A percentile compares a stretch with the other conserved stretches of the same genome.
These are phyloP conservation scores for Euspilapteryx auroguttella DNA, from an alignment of 2,888 invertebrate species.

Conservation along the genomic window DNA sequence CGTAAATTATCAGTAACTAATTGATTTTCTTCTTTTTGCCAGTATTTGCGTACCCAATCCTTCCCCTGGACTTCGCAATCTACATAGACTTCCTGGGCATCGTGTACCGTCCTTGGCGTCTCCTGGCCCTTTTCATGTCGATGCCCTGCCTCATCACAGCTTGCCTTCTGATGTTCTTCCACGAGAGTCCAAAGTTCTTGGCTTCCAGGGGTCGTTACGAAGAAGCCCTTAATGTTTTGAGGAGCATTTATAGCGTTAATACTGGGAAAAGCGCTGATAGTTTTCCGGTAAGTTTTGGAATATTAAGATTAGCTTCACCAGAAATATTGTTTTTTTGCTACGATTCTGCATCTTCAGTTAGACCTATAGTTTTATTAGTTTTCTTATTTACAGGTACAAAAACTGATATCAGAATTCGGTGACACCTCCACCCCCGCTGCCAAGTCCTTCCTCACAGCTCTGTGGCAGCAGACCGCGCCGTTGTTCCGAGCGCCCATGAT, in stretches of 20 bases:
- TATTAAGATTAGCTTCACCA: too few species aligned
- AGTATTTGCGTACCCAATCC: slow-evolving; percentile 70
- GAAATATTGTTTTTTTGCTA: too few species aligned
- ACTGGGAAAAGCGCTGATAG: slow-evolving; percentile 28
- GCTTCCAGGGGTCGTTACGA: slow-evolving; percentile 60
- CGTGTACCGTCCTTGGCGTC: slow-evolving; percentile 73
- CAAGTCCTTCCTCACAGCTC: slow-evolving; percentile 24
- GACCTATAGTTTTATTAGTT: too few species aligned
- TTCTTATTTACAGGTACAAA: slow-evolving; percentile 29
- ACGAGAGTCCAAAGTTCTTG: slow-evolving; percentile 81
- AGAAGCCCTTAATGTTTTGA: slow-evolving; percentile 55
- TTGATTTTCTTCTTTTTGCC: slow-evolving; percentile 10
- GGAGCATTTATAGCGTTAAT: slow-evolving; percentile 34
- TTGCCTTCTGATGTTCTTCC: slow-evolving; percentile 57
- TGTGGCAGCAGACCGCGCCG: slow-evolving; percentile 55
- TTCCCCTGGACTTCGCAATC: slow-evolving; percentile 60
- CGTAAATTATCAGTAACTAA: neutral
- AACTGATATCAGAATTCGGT: slow-evolving; percentile 24
- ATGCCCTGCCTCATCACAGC: slow-evolving; percentile 67
- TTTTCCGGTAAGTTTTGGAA: slow-evolving; percentile 31
- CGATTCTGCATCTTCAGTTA: too few species aligned
- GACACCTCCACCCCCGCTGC: slow-evolving; percentile 21
- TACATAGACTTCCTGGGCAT: slow-evolving; percentile 49
- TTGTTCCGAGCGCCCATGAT: slow-evolving; percentile 58
- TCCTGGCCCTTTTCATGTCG: slow-evolving; percentile 68